Base-by-base conservation (phyloP, 2,888 invertebrate genomes). In the Tolmerus cingulatus region DNA sequence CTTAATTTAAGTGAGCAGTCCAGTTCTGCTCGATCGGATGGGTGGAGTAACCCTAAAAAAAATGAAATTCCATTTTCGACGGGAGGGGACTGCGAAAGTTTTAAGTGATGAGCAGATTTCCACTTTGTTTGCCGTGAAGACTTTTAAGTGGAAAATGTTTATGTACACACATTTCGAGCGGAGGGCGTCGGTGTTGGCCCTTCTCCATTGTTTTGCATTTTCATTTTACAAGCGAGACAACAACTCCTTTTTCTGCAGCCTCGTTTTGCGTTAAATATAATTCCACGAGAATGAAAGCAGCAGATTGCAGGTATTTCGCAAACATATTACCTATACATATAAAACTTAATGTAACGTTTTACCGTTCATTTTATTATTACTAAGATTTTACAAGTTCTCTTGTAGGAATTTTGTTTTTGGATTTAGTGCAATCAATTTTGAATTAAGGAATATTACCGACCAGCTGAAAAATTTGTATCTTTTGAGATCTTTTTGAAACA, bases 1-100 rank as follows among this genome's bases (percentile, higher is more conserved):
- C 77, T 86, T 88, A 87, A 87, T 88, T 87, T 87, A 86, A 82
- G 86, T 87, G 87, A 55, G 79, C 87, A 87, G 66, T 87, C 37
- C 23, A 66, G 27, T 66, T 66, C 23, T 27, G 23, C 66, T 23
- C 27, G 66, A 66, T 66, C 9, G 66, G 27, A 66, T 27, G 66
- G 66, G 66, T 27, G 66, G 66, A 51, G 66, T 27, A 66, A 66
- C 23, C 23, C 66, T 23, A 4, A 19, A 19, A 55, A 8, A 23
- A 66, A 57, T n/a, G 5, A 51, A 40, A 40, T 19, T 51, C 8
- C 16, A 2, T n/a, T 19, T 19, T 19, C 66, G 3, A 12, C 66
- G 19, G 66, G 66, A 23, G 66, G 66, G 66, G 55, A n/a, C 19
- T 9, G 23, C 2, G 23, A 66, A 66, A 51, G 51, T 51, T 51